Base-by-base conservation (phyloP, 2,888 invertebrate genomes). In the Ophion costatus region DNA sequence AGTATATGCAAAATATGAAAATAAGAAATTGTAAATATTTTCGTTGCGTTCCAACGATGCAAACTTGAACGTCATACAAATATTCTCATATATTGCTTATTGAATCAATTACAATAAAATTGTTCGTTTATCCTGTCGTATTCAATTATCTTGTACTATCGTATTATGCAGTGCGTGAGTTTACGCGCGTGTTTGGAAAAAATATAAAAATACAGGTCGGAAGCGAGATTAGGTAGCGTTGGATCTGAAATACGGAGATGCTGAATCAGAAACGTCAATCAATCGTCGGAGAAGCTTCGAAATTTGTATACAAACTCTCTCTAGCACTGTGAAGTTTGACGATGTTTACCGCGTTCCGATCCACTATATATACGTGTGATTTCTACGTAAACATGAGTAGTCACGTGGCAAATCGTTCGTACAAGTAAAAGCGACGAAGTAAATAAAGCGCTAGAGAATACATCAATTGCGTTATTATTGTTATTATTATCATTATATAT, bases 391-490 rank as follows among this genome's bases (percentile, higher is more conserved):
- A 67, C 67, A 42, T 42, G 42, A 42, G 42, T 42, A 45, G 67
- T 67, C 42, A 67, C 67, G 67, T 67, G 67, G 42, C 42, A 42
- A 67, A 67, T 42, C 42, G 20, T 42, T 22, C 67, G 42, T 67
- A 42, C 67, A 38, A 67, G 42, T 38, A 38, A 38, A 5, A 38
- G 38, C 6, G 38, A 38, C 7, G 38, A 9, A 38, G 38, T 38
- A 42, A 67, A 42, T 22, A 67, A 20, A 67, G 42, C 38, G 42
- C 22, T 11, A 42, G 22, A 42, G 38, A 22, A 67, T 11, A 67
- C 42, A 42, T 67, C 67, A 42, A 67, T 67, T 67, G 42, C 14
- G 22, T 42, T 67, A 38, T 7, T 67, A 67, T 42, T 29, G 4
- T 29, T 29, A 29, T 29, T 29, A 29, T 29, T 29, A 29, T 0